A percentile compares a stretch with the other conserved stretches of the same genome.
These are phyloP conservation scores for Heteractis magnifica DNA, from an alignment of 92 coral and sea anemone genomes.

Conservation along the genomic window DNA sequence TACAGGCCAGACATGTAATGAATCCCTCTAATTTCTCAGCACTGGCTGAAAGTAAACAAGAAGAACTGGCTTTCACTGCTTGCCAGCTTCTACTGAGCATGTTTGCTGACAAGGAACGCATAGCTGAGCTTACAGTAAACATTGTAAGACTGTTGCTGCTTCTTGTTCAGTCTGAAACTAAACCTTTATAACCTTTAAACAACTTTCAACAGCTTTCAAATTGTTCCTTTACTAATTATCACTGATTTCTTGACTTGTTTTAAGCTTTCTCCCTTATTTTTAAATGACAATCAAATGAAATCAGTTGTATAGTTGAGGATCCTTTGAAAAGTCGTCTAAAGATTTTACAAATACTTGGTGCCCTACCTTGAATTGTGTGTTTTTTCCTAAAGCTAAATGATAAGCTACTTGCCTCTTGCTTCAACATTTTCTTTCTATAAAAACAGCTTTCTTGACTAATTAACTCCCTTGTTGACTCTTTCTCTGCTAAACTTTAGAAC, in stretches of 20 bases:
- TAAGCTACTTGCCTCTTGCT: no score
- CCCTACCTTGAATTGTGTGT: no score
- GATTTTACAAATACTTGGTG: no score
- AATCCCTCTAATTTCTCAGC: slow-evolving; percentile 40
- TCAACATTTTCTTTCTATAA: no score
- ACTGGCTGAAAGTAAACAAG: slow-evolving; percentile 53
- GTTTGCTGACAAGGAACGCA: slow-evolving; percentile 46
- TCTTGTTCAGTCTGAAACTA: background rate
- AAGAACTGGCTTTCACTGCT: slow-evolving; percentile 49
- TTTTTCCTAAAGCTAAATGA: no score
- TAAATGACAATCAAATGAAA: background rate
- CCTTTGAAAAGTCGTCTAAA: no score
- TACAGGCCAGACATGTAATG: slow-evolving; percentile 99
- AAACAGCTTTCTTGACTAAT: no score
- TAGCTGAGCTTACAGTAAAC: slow-evolving; percentile 33
- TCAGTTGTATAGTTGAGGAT: no score
- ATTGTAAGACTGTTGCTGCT: slow-evolving; percentile 38
- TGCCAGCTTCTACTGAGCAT: slow-evolving; percentile 41
- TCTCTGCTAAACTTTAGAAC: background rate
- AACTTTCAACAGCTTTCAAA: background rate
- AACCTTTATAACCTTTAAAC: background rate
- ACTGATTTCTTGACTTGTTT: background rate
- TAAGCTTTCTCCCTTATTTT: background rate
- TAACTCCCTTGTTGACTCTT: background rate
- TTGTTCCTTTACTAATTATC: background rate